These are phyloP conservation scores for Oophaga sylvatica DNA, from an alignment of 2,797 vertebrate species.

Conservation along the genomic window DNA sequence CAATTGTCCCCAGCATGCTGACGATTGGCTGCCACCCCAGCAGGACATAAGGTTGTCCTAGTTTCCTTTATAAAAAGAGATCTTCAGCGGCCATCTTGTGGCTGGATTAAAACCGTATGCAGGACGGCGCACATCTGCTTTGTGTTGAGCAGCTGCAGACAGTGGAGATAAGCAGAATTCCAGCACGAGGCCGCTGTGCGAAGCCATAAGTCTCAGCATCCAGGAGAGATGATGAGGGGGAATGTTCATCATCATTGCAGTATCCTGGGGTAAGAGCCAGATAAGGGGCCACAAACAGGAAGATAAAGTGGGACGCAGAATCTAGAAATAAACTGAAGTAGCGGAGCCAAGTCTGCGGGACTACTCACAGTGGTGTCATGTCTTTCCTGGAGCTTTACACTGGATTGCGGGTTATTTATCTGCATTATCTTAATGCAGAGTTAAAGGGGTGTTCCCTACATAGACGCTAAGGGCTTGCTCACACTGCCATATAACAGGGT, in stretches of 20 bases:
- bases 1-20: slow-evolving; percentile 30
- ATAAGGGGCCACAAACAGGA: slow-evolving; percentile 42
- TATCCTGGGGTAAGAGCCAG: slow-evolving; percentile 41
- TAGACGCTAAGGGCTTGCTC: too few relatives aligned
- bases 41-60: slow-evolving; percentile 33
- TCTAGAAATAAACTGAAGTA: background rate
- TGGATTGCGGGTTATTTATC: background rate
- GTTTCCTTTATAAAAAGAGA: slow-evolving; percentile 21
- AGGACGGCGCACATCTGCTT: slow-evolving; percentile 55
- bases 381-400: background rate
- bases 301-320: background rate
- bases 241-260: slow-evolving; percentile 20
- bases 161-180: slow-evolving; percentile 55
- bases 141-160: slow-evolving; percentile 57
- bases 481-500: too few relatives aligned
- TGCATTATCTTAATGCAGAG: background rate
- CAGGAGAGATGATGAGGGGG: slow-evolving; percentile 48
- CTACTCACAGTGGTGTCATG: background rate
- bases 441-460: too few relatives aligned
- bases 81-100: slow-evolving; percentile 48
- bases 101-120: slow-evolving; percentile 41
- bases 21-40: slow-evolving; percentile 49
- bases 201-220: slow-evolving; percentile 31
- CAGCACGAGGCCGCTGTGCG: slow-evolving; percentile 20
- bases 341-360: background rate